phyloP scores from a whole-genome alignment of 35 echinoderm and acorn worm species.

The Heliocidaris tuberculata region DNA sequence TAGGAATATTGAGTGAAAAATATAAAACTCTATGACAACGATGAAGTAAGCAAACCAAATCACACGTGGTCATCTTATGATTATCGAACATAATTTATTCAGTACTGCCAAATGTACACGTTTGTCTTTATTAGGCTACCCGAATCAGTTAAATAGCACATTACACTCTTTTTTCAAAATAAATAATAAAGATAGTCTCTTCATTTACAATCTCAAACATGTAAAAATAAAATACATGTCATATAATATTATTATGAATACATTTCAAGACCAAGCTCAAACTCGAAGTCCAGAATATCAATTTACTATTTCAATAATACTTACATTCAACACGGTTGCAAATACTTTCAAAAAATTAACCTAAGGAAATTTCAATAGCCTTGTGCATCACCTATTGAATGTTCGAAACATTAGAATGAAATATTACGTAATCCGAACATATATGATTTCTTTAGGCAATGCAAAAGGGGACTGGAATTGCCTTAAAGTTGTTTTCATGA shows the following conservation, averaged over 20 bases:
- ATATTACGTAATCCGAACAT: too few species aligned
- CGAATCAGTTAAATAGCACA: background rate
- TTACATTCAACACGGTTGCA: background rate
- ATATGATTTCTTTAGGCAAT: too few species aligned
- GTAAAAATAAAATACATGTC: background rate
- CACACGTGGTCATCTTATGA: background rate
- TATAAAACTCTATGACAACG: background rate
- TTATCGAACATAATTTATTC: background rate
- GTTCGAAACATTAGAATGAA: too few species aligned
- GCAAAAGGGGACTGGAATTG: too few species aligned
- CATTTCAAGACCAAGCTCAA: background rate
- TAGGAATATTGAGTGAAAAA: background rate
- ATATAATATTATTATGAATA: background rate
- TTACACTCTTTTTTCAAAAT: conserved; percentile 11
- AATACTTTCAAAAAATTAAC: too few species aligned
- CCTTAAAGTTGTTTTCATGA: too few species aligned
- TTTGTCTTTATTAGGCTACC: background rate
- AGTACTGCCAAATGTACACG: background rate
- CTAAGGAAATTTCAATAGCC: too few species aligned
- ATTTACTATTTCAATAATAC: background rate
- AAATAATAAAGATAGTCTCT: conserved; percentile 1
- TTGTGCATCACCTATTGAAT: too few species aligned
- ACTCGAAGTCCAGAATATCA: background rate
- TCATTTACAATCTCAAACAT: background rate
- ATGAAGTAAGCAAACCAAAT: background rate